A percentile compares a stretch with the other conserved stretches of the same genome.
phyloP scores from a whole-genome alignment of 2,888 invertebrate genomes.

The Merodon equestris region DNA sequence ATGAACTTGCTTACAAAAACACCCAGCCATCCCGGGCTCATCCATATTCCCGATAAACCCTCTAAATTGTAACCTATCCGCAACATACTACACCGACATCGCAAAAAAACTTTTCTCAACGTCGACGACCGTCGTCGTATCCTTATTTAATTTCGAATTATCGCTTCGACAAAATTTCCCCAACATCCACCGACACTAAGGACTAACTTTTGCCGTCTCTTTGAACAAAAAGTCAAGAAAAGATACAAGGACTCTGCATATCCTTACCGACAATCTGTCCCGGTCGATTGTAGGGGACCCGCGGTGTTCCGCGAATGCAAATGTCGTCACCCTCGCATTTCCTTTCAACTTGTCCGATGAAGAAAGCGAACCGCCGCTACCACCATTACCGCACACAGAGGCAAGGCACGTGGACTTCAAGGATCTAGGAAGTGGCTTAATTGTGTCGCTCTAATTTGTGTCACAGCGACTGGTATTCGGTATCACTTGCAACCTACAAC shows the following conservation, averaged over 20 bases:
- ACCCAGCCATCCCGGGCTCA: slow-evolving; percentile 5
- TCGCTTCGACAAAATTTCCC: slow-evolving; percentile 46
- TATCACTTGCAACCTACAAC: too few relatives aligned
- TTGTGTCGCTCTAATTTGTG: too few relatives aligned
- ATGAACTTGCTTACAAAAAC: too few relatives aligned
- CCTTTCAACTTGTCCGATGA: slow-evolving; percentile 53
- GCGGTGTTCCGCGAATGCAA: slow-evolving; percentile 31
- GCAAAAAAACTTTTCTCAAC: too few relatives aligned
- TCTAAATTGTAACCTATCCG: too few relatives aligned
- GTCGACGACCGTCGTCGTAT: slow-evolving; percentile 10
- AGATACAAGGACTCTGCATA: slow-evolving; percentile 11
- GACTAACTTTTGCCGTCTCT: slow-evolving; percentile 39
- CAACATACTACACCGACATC: too few relatives aligned
- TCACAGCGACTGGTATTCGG: too few relatives aligned
- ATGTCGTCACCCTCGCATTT: slow-evolving; percentile 48
- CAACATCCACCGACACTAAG: not conserved
- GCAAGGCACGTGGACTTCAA: not conserved
- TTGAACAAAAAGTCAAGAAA: slow-evolving; percentile 8
- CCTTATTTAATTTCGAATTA: slow-evolving; percentile 66
- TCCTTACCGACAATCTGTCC: slow-evolving; percentile 59
- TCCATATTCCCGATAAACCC: slow-evolving; percentile 11
- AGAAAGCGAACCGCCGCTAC: slow-evolving; percentile 27
- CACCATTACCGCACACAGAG: slow-evolving; percentile 6
- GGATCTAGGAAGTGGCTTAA: not conserved
- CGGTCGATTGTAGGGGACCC: slow-evolving; percentile 19